Evolutionary conservation across 2,797 vertebrate genomes (phyloP), one percentile per base, ranked within the genome.

Genomic region (Lithobates pipiens): DNA sequence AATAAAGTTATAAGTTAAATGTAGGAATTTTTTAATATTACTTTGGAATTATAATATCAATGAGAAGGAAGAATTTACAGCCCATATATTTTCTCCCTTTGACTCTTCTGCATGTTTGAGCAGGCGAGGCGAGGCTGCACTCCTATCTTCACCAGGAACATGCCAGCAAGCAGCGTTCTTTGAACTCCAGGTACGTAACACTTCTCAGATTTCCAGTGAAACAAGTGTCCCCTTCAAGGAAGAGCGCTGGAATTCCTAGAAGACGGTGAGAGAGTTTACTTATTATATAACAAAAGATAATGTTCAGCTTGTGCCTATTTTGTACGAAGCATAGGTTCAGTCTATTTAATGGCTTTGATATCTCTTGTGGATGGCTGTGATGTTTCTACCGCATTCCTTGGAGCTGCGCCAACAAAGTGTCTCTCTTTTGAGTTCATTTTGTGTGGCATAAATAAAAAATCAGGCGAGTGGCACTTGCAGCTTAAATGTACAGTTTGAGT

Each of bases 241-340:
- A 77, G 63, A 75, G 11, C 29, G 39, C 4, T 10, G 50, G 6
- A 44, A 69, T 50, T 16, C 10, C 34, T 32, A 29, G 34, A 15
- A 76, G 32, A 69, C 27, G 72, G 84, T 86, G 61, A 76, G 77
- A 11, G 10, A 42, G 54, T 9, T 61, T 61, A 61, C 54, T 61
- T 8, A 7, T 61, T 61, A 61, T 9, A 2, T 61, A 54, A 54
- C 21, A 61, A 4, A 61, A 23, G 10, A 21, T 61, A 61, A 23
- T 54, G 50, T 16, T 54, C 16, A 18, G 50, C 16, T 13, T 18
- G 50, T 54, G 50, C 1, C 21, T 23, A 9, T 4, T 61, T 61
- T 61, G 5, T 23, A 61, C 1, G 21, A 61, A 23, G 9, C 7
- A 5, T 21, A 7, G 8, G 21, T 46, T 46, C 44, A 46, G 42